These are phyloP conservation scores for Zingel zingel DNA, from an alignment of 2,113 vertebrate species.

Conservation along the genomic window DNA sequence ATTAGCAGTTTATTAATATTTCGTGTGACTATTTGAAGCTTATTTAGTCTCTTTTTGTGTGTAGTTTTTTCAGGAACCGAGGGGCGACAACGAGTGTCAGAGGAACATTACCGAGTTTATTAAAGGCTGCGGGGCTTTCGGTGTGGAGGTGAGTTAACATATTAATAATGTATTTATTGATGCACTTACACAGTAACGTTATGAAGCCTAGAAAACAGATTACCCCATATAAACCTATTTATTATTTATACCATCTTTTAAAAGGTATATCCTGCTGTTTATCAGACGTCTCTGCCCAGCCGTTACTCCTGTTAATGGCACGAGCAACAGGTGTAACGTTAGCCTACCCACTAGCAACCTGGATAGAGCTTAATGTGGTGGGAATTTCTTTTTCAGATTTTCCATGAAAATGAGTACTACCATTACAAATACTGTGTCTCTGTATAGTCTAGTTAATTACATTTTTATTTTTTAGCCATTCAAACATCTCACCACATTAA, in stretches of 20 bases:
- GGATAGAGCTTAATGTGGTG: neutral
- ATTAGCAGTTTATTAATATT: neutral
- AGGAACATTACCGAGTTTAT: constrained; percentile 93
- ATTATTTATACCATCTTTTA: no score
- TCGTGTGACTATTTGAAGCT: accelerated
- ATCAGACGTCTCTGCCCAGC: neutral
- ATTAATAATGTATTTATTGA: neutral
- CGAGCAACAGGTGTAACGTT: neutral
- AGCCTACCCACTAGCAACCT: neutral
- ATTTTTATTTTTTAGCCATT: neutral
- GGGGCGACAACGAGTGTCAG: constrained; percentile 90
- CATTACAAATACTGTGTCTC: neutral
- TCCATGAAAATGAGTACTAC: neutral
- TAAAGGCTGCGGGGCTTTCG: constrained; percentile 89
- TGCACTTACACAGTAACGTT: neutral
- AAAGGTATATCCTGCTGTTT: neutral
- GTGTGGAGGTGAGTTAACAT: constrained; percentile 90
- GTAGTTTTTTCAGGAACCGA: constrained; percentile 91
- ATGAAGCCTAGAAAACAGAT: neutral
- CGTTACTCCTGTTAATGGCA: neutral
- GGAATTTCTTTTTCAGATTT: no score
- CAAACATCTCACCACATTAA: neutral
- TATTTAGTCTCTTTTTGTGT: constrained; percentile 15
- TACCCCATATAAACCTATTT: accelerated
- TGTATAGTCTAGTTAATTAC: neutral